A percentile compares a stretch with the other conserved stretches of the same genome.
Conservation (phyloP, 2,888 invertebrate species). For the Notodonta dromedarius region DNA sequence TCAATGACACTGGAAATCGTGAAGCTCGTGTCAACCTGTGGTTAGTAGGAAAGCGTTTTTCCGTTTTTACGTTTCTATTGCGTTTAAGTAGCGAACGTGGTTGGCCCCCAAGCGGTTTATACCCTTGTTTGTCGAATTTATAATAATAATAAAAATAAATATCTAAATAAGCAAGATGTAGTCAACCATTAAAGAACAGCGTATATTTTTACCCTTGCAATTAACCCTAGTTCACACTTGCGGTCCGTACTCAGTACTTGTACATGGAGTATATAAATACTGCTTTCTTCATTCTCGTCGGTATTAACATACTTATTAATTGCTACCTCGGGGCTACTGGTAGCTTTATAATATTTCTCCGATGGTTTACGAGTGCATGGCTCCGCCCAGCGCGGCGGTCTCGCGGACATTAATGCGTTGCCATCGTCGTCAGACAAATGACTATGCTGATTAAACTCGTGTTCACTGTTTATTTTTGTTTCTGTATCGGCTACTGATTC, state of each 20-base stretch:
- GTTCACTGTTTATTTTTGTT: constrained; percentile 57
- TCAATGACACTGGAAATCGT: no score
- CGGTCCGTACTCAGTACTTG: constrained; percentile 40
- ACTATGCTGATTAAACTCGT: constrained; percentile 71
- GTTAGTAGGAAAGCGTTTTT: no score
- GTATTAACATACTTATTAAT: constrained; percentile 81
- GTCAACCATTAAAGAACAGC: not conserved
- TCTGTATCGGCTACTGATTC: constrained; percentile 31
- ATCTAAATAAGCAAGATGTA: not conserved
- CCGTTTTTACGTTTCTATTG: no score
- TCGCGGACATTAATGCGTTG: constrained; percentile 55
- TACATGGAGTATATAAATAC: constrained; percentile 46
- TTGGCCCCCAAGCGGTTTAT: no score
- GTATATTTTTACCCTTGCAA: constrained; percentile 28
- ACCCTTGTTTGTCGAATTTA: no score
- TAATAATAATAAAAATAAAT: no score
- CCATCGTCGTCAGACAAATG: constrained; percentile 67
- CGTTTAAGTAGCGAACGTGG: no score
- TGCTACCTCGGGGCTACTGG: constrained; percentile 76
- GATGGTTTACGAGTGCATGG: constrained; percentile 66
- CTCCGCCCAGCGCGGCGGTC: constrained; percentile 67
- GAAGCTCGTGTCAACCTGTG: no score
- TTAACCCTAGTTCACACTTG: constrained; percentile 53
- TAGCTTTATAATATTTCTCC: constrained; percentile 77
- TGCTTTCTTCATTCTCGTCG: constrained; percentile 46